Percentiles rank a stretch among this genome's conserved stretches.
phyloP scores from a whole-genome alignment of 2,797 vertebrate genomes.

The Lophotriccus pileatus region DNA sequence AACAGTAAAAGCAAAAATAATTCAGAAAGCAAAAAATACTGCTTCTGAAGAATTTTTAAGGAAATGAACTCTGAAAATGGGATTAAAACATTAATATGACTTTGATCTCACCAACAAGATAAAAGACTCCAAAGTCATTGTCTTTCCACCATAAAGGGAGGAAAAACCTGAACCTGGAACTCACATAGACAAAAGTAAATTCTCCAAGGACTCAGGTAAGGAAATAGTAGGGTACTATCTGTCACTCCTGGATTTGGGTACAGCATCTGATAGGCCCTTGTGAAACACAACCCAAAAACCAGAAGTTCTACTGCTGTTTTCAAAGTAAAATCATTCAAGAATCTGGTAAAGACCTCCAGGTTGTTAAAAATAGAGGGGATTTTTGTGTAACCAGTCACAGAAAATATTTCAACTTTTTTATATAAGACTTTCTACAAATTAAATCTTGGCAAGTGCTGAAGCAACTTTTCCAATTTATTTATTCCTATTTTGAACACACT shows the following conservation, averaged over 20 bases:
- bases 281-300: neutral
- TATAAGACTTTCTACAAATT: neutral
- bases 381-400: neutral
- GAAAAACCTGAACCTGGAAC: neutral
- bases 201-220: neutral
- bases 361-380: rapidly evolving
- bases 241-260: neutral
- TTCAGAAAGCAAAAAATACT: neutral
- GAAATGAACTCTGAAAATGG: neutral
- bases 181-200: neutral
- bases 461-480: neutral
- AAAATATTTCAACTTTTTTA: neutral
- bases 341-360: neutral
- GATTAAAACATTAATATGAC: neutral
- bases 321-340: neutral
- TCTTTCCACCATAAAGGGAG: neutral
- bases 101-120: neutral
- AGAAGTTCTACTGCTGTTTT: neutral
- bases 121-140: neutral
- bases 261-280: neutral
- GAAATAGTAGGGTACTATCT: neutral
- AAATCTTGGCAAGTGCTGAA: neutral
- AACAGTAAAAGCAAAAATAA: neutral
- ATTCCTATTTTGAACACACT: neutral
- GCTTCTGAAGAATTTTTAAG: neutral